phyloP scores from a whole-genome alignment of 2,113 vertebrate species.

The Lasiurus borealis region DNA sequence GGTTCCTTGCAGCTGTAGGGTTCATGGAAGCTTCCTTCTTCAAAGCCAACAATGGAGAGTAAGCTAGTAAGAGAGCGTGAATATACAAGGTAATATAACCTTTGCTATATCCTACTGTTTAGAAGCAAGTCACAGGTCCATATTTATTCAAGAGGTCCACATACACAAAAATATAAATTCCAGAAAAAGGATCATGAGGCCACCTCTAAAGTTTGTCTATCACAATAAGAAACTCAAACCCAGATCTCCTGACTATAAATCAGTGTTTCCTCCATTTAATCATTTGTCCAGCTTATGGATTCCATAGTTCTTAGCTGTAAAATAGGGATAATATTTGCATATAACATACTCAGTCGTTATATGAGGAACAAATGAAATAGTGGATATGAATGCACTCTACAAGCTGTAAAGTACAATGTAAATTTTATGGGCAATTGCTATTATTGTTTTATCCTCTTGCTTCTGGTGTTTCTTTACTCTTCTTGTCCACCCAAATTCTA shows the following conservation, averaged over 20 bases:
- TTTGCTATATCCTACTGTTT: background rate
- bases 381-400: background rate
- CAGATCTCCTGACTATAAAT: background rate
- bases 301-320: background rate
- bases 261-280: background rate
- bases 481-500: background rate
- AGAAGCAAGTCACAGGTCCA: background rate
- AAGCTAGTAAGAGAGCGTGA: background rate
- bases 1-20: background rate
- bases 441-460: background rate
- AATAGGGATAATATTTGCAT: background rate
- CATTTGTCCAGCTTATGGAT: background rate
- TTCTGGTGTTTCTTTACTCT: background rate
- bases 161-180: background rate
- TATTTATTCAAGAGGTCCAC: background rate
- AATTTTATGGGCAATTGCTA: constrained; percentile 2
- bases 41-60: background rate
- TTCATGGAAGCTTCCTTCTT: background rate
- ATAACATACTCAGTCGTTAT: background rate
- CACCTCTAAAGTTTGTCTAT: background rate
- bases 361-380: background rate
- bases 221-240: background rate
- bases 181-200: too few relatives aligned
- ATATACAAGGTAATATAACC: background rate
- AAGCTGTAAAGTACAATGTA: background rate